Percentiles rank a stretch among this genome's conserved stretches.
Conservation (phyloP, 2,113 vertebrate genomes). For the Atlantisia rogersi region DNA sequence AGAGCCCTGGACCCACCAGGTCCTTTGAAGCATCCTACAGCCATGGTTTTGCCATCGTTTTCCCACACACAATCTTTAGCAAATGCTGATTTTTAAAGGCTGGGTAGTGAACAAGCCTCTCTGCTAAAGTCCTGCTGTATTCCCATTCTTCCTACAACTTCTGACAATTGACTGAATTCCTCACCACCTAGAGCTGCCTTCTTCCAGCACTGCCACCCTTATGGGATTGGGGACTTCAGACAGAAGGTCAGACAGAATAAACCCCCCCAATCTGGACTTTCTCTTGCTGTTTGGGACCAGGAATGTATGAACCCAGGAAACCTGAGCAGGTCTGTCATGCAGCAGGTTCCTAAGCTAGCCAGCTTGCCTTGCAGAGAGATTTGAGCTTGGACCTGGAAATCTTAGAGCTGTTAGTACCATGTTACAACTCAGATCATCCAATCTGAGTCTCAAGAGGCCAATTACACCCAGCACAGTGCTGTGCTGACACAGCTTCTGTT, state of each 20-base stretch:
- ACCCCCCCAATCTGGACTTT: neutral
- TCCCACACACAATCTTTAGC: neutral
- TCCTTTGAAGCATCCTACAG: neutral
- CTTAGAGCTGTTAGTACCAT: neutral
- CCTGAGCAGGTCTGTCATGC: accelerated
- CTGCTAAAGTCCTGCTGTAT: neutral
- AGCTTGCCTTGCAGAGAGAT: neutral
- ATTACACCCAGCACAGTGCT: neutral
- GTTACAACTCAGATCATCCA: neutral
- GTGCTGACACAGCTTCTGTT: conserved; percentile 17
- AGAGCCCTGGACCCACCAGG: neutral
- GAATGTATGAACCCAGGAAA: neutral
- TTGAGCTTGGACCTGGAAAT: neutral
- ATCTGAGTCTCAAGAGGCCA: neutral
- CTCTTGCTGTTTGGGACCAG: neutral
- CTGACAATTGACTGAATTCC: neutral
- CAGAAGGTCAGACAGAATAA: neutral
- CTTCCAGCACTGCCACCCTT: neutral
- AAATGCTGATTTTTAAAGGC: neutral
- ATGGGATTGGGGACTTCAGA: neutral
- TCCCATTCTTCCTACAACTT: neutral
- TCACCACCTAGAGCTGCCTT: neutral
- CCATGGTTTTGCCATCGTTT: neutral
- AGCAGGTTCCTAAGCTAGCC: neutral
- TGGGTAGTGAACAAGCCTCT: neutral